phyloP scores from a whole-genome alignment of 2,113 vertebrate genomes.

The Numida meleagris region DNA sequence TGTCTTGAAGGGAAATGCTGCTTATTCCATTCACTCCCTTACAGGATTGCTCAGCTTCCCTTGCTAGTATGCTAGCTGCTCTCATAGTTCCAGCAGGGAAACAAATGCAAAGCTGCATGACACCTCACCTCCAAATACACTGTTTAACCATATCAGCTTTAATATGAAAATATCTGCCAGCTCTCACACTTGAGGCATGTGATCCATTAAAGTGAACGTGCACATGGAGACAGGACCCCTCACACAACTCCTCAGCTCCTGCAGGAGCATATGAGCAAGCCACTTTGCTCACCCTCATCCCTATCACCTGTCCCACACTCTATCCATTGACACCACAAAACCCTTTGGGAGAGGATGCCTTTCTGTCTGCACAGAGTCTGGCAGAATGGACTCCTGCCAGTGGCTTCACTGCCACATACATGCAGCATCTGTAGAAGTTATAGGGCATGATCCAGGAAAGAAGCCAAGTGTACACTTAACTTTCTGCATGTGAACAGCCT shows the following conservation, averaged over 20 bases:
- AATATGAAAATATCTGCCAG: not conserved
- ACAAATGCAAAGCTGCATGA: not conserved
- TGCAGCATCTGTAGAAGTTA: not conserved
- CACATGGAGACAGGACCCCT: not conserved
- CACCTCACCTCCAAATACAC: not conserved
- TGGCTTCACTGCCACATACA: not conserved
- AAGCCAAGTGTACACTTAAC: fast-evolving
- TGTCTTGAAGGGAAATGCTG: too few species aligned
- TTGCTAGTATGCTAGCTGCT: not conserved
- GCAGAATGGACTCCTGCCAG: not conserved
- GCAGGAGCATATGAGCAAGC: not conserved
- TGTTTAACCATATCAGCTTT: not conserved
- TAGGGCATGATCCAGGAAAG: not conserved
- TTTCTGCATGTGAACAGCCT: not conserved
- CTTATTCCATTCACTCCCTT: not conserved
- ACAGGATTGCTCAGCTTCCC: not conserved
- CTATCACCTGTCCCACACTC: not conserved
- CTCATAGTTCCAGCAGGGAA: not conserved
- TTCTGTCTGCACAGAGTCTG: not conserved
- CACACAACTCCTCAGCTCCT: not conserved
- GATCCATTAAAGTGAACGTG: not conserved
- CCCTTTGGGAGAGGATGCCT: not conserved
- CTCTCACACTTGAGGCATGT: not conserved
- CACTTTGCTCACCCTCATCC: fast-evolving
- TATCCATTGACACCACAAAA: not conserved